A percentile compares a stretch with the other conserved stretches of the same genome.
Conservation (phyloP, 2,888 invertebrate species). For the Cephus sareptanus region DNA sequence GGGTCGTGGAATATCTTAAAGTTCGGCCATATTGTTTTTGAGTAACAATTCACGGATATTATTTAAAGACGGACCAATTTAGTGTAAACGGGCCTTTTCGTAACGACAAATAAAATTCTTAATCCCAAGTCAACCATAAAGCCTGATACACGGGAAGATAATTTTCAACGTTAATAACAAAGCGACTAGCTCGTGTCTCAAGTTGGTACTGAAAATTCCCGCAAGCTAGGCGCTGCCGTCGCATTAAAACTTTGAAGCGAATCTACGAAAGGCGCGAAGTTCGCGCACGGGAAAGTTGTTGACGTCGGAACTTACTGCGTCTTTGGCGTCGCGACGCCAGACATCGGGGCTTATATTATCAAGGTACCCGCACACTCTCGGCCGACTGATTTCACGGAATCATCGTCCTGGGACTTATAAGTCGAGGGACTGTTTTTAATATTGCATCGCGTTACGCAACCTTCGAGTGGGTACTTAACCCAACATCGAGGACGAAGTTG, state of each 20-base stretch:
- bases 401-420: slow-evolving; percentile 44
- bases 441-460: slow-evolving; percentile 31
- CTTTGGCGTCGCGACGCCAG: background rate
- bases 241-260: background rate
- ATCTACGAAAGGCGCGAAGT: background rate
- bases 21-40: background rate
- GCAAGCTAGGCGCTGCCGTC: background rate
- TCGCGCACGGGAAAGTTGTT: background rate
- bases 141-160: background rate
- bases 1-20: background rate
- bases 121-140: background rate
- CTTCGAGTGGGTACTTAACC: background rate
- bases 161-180: background rate
- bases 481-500: background rate
- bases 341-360: background rate
- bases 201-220: background rate
- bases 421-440: slow-evolving; percentile 46
- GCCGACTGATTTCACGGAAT: slow-evolving; percentile 31
- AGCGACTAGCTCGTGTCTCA: background rate
- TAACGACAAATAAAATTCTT: background rate
- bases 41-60: background rate
- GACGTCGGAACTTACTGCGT: background rate
- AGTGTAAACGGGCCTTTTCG: too few relatives aligned
- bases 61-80: background rate
- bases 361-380: background rate